These are phyloP conservation scores for Macrotrachela quadricornifera DNA, from an alignment of 1,140 invertebrate species.

Conservation along the genomic window DNA sequence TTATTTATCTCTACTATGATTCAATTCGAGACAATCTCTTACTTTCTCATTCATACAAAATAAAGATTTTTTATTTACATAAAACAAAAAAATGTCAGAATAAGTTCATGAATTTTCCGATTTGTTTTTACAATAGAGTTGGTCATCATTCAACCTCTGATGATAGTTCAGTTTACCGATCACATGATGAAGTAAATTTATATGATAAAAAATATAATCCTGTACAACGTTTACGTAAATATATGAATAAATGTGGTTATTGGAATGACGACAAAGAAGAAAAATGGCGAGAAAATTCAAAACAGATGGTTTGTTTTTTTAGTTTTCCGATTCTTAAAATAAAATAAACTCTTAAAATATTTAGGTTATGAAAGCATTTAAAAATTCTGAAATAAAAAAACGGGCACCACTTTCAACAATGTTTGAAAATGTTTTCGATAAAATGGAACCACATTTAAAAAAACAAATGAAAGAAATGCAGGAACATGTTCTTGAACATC, in stretches of 20 bases:
- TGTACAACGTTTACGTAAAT: constrained; percentile 53
- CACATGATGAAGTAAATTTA: constrained; percentile 46
- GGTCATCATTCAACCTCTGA: constrained; percentile 97
- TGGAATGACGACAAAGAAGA: constrained; percentile 54
- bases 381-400: constrained; percentile 53
- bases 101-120: no score
- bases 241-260: constrained; percentile 51
- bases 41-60: no score
- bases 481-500: constrained; percentile 55
- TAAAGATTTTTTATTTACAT: no score
- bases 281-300: constrained; percentile 43
- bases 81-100: no score
- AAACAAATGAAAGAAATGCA: constrained; percentile 61
- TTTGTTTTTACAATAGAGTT: constrained; percentile 41
- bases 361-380: constrained; percentile 50
- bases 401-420: constrained; percentile 65
- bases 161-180: constrained; percentile 80
- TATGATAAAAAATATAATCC: constrained; percentile 65
- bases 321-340: background rate
- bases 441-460: constrained; percentile 49
- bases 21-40: no score
- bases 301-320: constrained; percentile 32
- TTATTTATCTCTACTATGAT: no score
- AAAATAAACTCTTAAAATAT: no score
- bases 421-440: constrained; percentile 73